A percentile compares a stretch with the other conserved stretches of the same genome.
Evolutionary conservation across 2,113 vertebrate genomes (phyloP).

Genomic region (Anser cygnoides): DNA sequence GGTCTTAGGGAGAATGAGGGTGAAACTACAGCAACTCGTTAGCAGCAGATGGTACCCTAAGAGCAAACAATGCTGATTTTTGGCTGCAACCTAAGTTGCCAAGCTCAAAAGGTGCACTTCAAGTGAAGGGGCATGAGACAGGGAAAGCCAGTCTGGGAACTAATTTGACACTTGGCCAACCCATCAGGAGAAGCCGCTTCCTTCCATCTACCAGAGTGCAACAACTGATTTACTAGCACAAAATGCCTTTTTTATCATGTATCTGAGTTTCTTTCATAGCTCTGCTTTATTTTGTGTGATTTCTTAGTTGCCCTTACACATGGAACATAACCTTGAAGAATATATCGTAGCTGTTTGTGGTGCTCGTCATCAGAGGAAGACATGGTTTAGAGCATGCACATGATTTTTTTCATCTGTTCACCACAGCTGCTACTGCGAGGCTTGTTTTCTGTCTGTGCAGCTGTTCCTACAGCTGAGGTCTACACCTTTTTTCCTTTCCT

Average conservation of each 20-base stretch:
- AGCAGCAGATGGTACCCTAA: not conserved
- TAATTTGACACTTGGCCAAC: not conserved
- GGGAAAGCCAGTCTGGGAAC: not conserved
- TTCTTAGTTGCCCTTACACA: not conserved
- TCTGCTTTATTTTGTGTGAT: not conserved
- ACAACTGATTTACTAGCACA: not conserved
- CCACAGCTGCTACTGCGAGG: conserved; percentile 31
- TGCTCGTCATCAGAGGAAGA: not conserved
- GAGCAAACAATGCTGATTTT: not conserved
- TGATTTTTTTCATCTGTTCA: not conserved
- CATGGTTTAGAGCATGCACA: not conserved
- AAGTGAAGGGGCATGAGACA: not conserved
- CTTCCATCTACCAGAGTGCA: not conserved
- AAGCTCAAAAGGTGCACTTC: not conserved
- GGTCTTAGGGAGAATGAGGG: not conserved
- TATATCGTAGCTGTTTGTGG: not conserved
- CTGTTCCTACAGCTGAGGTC: conserved; percentile 58
- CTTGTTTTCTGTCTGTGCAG: conserved; percentile 35
- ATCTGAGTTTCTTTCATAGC: not conserved
- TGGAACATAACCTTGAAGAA: not conserved
- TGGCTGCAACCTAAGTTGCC: not conserved
- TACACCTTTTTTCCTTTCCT: conserved; percentile 69
- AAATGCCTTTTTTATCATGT: not conserved
- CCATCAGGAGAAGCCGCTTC: not conserved
- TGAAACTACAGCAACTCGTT: not conserved